phyloP scores from a whole-genome alignment of 2,888 invertebrate genomes.

The Antheraea assamensis region DNA sequence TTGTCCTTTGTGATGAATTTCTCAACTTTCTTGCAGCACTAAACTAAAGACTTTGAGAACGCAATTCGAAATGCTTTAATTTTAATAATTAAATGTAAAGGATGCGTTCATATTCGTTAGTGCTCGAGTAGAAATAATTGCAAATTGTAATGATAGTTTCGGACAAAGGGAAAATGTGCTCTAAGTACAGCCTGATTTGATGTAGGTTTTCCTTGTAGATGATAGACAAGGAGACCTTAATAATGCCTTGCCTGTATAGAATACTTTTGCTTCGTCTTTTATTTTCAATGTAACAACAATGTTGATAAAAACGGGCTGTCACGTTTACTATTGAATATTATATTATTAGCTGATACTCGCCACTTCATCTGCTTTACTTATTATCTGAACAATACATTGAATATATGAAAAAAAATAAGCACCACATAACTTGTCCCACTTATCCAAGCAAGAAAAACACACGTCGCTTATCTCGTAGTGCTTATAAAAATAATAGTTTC shows the following conservation, averaged over 20 bases:
- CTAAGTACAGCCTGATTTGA: neutral
- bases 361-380: no score
- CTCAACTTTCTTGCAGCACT: slow-evolving; percentile 71
- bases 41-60: slow-evolving; percentile 66
- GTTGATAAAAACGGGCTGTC: no score
- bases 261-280: no score
- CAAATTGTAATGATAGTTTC: neutral
- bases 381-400: no score
- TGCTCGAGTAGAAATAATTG: slow-evolving; percentile 33
- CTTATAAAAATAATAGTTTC: no score
- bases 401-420: no score
- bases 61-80: slow-evolving; percentile 64
- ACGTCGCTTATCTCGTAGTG: no score
- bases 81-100: slow-evolving; percentile 68
- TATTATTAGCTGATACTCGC: no score
- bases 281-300: no score
- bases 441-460: no score
- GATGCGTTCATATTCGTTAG: slow-evolving; percentile 31
- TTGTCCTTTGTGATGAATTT: slow-evolving; percentile 75
- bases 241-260: neutral
- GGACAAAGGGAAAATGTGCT: neutral
- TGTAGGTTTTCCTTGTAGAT: neutral
- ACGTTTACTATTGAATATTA: no score
- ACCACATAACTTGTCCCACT: no score
- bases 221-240: neutral